Base-by-base conservation (phyloP, 37 sponge, comb jelly and placozoan species). In the Beroe ovata region DNA sequence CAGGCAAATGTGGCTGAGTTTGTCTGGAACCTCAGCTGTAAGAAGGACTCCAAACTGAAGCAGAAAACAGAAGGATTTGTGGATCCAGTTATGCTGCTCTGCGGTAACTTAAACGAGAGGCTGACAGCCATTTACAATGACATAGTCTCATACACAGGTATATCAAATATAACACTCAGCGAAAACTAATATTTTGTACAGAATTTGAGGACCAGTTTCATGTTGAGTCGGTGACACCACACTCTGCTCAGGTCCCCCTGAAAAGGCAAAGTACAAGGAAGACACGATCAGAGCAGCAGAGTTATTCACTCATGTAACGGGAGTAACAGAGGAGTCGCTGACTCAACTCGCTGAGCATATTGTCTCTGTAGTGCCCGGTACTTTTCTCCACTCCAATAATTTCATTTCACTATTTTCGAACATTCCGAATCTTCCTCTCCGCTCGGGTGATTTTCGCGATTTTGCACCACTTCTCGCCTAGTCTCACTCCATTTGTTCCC, bases 51-150 rank as follows among this genome's bases (percentile, higher is more conserved):
- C 41, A 39, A 77, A 40, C 47, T 77, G 42, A 30, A 39, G 28
- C 84, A 77, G 22, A 77, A 77, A 25, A 35, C 84, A n/a, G 84
- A 77, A 25, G 84, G 84, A 42, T 77, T 77, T 42, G 23, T 39
- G 16, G 84, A 77, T 25, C 41, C 47, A 26, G 84, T 77, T 28
- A 38, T 20, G 38, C 4, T 25, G 6, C 84, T 77, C n/a, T 77
- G 84, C 25, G 3, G n/a, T 23, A 77, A 23, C 28, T 40, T 77
- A 26, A 77, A 77, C 54, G 84, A 77, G 23, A 77, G 84, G 41
- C 22, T 77, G 41, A 26, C 84, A 3, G 28, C 38, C 3, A 77
- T 77, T 4, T 42, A 40, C 42, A 42, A 38, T 36, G 84, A 77
- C 22, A 77, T 77, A n/a, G 25, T 77, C 47, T 42, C 84, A 2